Percentiles rank a stretch among this genome's conserved stretches.
These are phyloP conservation scores for Apostichopus parvimensis DNA, from an alignment of 35 echinoderm and acorn worm genomes.

Conservation along the genomic window DNA sequence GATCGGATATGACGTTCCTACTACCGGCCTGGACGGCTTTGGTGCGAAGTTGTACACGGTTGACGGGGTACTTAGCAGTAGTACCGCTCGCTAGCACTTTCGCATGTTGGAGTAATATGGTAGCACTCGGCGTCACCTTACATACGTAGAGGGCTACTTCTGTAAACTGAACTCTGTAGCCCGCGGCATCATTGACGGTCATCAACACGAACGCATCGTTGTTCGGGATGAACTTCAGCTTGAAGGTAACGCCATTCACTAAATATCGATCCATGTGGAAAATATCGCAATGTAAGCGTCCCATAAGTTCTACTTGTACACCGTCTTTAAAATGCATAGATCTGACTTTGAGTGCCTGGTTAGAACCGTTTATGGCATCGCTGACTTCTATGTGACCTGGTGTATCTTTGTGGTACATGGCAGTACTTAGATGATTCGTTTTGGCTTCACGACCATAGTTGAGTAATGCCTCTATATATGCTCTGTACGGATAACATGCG, in stretches of 20 bases:
- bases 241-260: constrained; percentile 51
- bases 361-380: neutral
- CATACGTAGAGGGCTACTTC: constrained; percentile 18
- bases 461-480: constrained; percentile 47
- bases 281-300: constrained; percentile 48
- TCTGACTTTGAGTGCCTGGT: constrained; percentile 35
- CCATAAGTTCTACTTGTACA: constrained; percentile 23
- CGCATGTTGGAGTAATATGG: neutral
- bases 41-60: neutral
- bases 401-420: constrained; percentile 58
- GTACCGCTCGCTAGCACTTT: neutral
- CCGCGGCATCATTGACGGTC: constrained; percentile 46
- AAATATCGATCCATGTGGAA: constrained; percentile 49
- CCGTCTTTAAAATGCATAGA: constrained; percentile 16
- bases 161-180: constrained; percentile 9
- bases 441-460: constrained; percentile 40
- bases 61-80: constrained; percentile 12
- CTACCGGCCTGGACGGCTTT: neutral
- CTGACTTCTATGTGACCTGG: constrained; percentile 30
- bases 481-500: neutral
- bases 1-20: neutral
- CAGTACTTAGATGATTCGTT: constrained; percentile 30
- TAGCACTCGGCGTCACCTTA: neutral
- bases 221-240: constrained; percentile 43
- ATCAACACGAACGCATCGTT: constrained; percentile 36